Conservation (phyloP, 2,797 vertebrate genomes). For the Acipenser ruthenus region DNA sequence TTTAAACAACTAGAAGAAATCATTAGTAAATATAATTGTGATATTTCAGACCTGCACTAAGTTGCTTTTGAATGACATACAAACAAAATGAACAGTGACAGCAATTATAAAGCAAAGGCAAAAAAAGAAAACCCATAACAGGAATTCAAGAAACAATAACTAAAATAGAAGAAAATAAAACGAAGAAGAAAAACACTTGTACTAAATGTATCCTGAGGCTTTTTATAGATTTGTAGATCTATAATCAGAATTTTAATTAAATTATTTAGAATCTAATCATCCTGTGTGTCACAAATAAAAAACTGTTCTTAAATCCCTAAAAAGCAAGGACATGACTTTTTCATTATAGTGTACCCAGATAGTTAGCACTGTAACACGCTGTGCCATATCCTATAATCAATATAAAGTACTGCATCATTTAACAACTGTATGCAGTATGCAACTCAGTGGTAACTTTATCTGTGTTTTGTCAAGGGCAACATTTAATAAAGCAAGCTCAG, state of each 20-base stretch:
- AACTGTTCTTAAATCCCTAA: neutral
- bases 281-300: constrained; percentile 27
- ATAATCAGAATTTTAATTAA: constrained; percentile 2
- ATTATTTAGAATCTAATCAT: constrained; percentile 20
- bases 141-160: too few relatives aligned
- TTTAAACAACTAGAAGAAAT: too few relatives aligned
- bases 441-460: constrained; percentile 8
- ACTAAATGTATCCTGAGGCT: neutral
- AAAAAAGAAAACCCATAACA: too few relatives aligned
- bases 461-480: constrained; percentile 16
- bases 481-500: constrained; percentile 5
- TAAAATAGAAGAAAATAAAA: too few relatives aligned
- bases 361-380: neutral
- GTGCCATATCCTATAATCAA: constrained; percentile 18
- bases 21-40: too few relatives aligned
- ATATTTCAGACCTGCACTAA: too few relatives aligned
- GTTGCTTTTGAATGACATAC: too few relatives aligned
- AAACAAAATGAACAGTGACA: too few relatives aligned
- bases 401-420: constrained; percentile 9
- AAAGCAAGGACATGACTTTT: constrained; percentile 1
- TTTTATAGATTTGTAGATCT: neutral
- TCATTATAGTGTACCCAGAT: neutral
- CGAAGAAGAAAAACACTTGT: too few relatives aligned
- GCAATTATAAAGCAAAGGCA: too few relatives aligned
- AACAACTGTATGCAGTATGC: constrained; percentile 3